Evolutionary conservation across 35 echinoderm and acorn worm species (phyloP).

Genomic region (Heliocidaris erythrogramma): DNA sequence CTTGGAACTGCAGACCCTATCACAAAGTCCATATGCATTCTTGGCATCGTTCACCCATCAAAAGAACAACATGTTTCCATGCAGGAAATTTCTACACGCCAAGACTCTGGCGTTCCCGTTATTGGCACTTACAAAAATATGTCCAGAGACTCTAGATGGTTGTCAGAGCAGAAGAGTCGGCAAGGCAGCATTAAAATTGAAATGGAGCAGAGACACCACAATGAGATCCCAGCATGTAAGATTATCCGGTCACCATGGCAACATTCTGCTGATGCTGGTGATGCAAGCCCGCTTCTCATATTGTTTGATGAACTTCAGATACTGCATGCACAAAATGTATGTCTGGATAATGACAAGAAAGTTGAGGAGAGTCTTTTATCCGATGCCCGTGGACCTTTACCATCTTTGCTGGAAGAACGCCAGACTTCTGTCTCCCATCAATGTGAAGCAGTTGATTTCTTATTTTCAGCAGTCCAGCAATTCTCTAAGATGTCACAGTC

Average conservation of each 20-base stretch:
- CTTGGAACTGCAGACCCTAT: not conserved
- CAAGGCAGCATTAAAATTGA: not conserved
- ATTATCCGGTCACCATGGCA: not conserved
- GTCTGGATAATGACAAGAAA: not conserved
- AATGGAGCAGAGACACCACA: not conserved
- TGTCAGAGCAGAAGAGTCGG: not conserved
- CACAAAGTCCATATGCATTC: not conserved
- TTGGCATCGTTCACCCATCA: not conserved
- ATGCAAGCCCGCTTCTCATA: not conserved
- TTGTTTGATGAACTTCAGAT: not conserved
- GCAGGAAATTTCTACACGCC: not conserved
- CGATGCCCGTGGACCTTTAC: not conserved
- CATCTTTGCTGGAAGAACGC: not conserved
- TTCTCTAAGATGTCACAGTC: not conserved
- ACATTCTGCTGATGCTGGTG: not conserved
- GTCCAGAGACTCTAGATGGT: not conserved
- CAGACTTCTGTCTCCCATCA: not conserved
- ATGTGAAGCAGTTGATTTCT: not conserved
- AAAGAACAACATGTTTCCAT: not conserved
- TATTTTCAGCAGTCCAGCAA: not conserved
- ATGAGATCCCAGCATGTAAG: slow-evolving; percentile 3
- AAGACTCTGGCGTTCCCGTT: not conserved
- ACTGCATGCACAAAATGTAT: not conserved
- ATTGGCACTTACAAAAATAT: not conserved
- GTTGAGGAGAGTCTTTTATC: not conserved